These are phyloP conservation scores for Stomatorhinus walkeri DNA, from an alignment of 2,797 vertebrate genomes.

Conservation along the genomic window DNA sequence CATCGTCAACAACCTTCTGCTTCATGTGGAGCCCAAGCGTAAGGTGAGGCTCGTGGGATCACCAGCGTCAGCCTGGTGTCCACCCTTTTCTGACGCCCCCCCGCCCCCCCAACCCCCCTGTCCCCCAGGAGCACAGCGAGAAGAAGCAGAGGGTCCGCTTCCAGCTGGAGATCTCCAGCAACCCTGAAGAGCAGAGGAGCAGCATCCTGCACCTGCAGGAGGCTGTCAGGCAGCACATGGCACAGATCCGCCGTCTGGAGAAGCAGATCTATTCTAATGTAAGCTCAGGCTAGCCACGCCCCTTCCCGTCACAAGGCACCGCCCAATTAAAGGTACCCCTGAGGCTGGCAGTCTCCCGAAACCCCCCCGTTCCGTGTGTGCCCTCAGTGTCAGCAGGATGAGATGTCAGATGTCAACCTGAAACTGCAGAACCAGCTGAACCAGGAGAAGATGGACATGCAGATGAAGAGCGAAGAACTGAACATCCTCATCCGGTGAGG, in stretches of 20 bases:
- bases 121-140: constrained; percentile 88
- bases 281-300: constrained; percentile 35
- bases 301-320: background rate
- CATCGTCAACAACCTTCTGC: constrained; percentile 92
- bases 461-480: constrained; percentile 95
- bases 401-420: constrained; percentile 76
- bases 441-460: constrained; percentile 88
- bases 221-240: constrained; percentile 86
- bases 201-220: constrained; percentile 94
- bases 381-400: constrained; percentile 75
- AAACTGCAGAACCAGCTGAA: constrained; percentile 87
- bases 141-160: constrained; percentile 97
- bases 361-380: background rate
- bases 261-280: constrained; percentile 96
- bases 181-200: constrained; percentile 96
- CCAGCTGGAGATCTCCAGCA: constrained; percentile 96
- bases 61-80: background rate
- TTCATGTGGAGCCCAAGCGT: constrained; percentile 91
- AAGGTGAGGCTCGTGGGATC: constrained; percentile 62
- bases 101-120: background rate
- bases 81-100: background rate
- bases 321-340: background rate
- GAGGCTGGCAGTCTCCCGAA: background rate
- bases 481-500: constrained; percentile 92
- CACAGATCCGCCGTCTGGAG: constrained; percentile 85